Percentiles rank a stretch among this genome's conserved stretches.
Evolutionary conservation across 2,888 invertebrate genomes (phyloP).

Genomic region (Drosophila prolongata): DNA sequence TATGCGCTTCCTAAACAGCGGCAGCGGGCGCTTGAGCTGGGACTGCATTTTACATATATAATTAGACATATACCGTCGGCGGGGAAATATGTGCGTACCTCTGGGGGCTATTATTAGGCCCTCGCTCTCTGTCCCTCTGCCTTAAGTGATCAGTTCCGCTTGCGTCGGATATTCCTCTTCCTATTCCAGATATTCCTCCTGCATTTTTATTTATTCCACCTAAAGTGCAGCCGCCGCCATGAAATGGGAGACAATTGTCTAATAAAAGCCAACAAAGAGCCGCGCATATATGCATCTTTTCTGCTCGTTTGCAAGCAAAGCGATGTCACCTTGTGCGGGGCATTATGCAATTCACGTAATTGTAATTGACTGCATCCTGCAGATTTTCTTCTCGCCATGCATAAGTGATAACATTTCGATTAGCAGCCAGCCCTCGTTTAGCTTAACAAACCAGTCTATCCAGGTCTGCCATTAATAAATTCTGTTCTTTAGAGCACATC

Average conservation of each 20-base stretch:
- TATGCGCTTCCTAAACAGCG: slow-evolving; percentile 50
- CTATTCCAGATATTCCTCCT: slow-evolving; percentile 19
- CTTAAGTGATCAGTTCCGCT: slow-evolving; percentile 77
- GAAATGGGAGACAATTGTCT: slow-evolving; percentile 67
- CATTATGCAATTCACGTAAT: slow-evolving; percentile 52
- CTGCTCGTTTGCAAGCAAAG: slow-evolving; percentile 25
- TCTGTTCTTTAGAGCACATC: slow-evolving; percentile 13
- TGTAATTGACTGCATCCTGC: slow-evolving; percentile 70
- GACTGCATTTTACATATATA: slow-evolving; percentile 51
- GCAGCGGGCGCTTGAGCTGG: slow-evolving; percentile 47
- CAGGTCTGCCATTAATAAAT: slow-evolving; percentile 20
- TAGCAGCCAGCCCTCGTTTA: slow-evolving; percentile 18
- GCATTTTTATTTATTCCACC: slow-evolving; percentile 26
- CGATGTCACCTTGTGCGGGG: slow-evolving; percentile 55
- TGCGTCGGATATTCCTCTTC: slow-evolving; percentile 43
- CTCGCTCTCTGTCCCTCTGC: slow-evolving; percentile 16
- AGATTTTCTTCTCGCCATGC: slow-evolving; percentile 37
- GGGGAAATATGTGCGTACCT: slow-evolving; percentile 48
- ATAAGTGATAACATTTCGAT: slow-evolving; percentile 33
- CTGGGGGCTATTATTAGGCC: slow-evolving; percentile 66
- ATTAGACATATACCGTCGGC: slow-evolving; percentile 49
- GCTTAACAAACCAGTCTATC: slow-evolving; percentile 23
- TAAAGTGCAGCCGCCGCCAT: slow-evolving; percentile 57
- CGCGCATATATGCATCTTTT: slow-evolving; percentile 24
- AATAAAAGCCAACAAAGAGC: slow-evolving; percentile 34